Evolutionary conservation across 2,113 vertebrate species (phyloP), one percentile per base, ranked within the genome.

Genomic region (Collichthys lucidus): DNA sequence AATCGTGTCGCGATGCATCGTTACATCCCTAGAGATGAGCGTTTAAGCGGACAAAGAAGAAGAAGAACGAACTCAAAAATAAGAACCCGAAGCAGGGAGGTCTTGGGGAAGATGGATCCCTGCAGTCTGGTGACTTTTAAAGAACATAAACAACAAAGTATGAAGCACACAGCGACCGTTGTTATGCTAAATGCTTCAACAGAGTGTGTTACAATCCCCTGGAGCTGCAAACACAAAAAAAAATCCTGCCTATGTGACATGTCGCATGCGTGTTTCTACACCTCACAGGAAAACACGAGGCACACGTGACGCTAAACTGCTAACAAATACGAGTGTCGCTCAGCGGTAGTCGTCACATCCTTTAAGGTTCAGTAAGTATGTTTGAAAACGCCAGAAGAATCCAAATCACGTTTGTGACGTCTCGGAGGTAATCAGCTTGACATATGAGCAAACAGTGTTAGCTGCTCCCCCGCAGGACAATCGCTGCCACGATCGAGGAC

Each of bases 381-480:
- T 35, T 64, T 62, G 20, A 46, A 20, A 52, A 66, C 11, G 75
- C 20, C 49, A 19, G 35, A 62, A 81, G 50, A 47, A 64, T 69
- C 26, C 9, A 31, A 53, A 65, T 14, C 29, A 11, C 1, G 12
- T 9, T 11, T 0, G 4, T 1, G 0, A 40, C 3, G 26, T 17
- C 57, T n/a, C 3, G 35, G 40, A 73, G 42, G 22, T 60, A 62
- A 59, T 73, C 24, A 17, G 29, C 29, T 53, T 35, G 56, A 80
- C 61, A 11, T 72, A 35, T n/a, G 42, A 42, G 26, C 20, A 17
- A 77, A 74, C 31, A n/a, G 60, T 44, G 66, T 11, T 40, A n/a
- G 57, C 76, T 20, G 50, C 24, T 59, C 69, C 70, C 70, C 70
- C 10, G 50, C 65, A 2, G 64, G 73, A 66, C 46, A 53, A 22